Base-by-base conservation (phyloP, 2,797 vertebrate species). In the Schizopygopsis pylzovi region DNA sequence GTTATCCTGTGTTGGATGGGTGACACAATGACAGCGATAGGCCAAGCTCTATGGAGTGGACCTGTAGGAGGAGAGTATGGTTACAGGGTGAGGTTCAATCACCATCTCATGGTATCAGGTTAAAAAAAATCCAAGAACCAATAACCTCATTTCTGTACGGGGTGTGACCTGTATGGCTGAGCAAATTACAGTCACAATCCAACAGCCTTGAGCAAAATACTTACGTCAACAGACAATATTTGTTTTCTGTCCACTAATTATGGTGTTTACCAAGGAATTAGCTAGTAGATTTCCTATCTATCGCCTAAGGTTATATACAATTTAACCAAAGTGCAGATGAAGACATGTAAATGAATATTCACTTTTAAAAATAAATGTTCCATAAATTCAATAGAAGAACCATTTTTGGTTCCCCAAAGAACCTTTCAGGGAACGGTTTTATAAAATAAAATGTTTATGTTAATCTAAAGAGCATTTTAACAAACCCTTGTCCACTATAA, bases 101-200 rank as follows among this genome's bases (percentile, higher is more conserved):
- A 65, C 68, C 84, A 85, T 72, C 77, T 79, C 84, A 41, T 72
- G 77, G 77, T 85, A 79, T 85, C 84, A 80, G 54, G 84, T 85
- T 85, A 6, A 12, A 85, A 43, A 39, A 56, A 70, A 70, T 56
- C 11, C 59, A 83, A 70, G 49, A 54, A 79, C 52, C 83, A 85
- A 85, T 79, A 70, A 45, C 83, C 72, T 83, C 82, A 59, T 68
- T 49, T 70, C 75, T 79, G 11, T 22, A 20, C 15, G 63, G 47
- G 73, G 59, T 75, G 70, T 77, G 72, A 77, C 71, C 61, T 84
- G 28, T 67, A 67, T 1, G 43, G 3, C 7, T 71, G 18, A 79
- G 25, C 39, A 78, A 78, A 78, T 61, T 56, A 71, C 59, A 39
- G 10, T 39, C 59, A 65, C 75, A 85, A 79, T 59, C 63, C 83